Conservation (phyloP, 2,797 vertebrate species). For the Calcarius lapponicus region DNA sequence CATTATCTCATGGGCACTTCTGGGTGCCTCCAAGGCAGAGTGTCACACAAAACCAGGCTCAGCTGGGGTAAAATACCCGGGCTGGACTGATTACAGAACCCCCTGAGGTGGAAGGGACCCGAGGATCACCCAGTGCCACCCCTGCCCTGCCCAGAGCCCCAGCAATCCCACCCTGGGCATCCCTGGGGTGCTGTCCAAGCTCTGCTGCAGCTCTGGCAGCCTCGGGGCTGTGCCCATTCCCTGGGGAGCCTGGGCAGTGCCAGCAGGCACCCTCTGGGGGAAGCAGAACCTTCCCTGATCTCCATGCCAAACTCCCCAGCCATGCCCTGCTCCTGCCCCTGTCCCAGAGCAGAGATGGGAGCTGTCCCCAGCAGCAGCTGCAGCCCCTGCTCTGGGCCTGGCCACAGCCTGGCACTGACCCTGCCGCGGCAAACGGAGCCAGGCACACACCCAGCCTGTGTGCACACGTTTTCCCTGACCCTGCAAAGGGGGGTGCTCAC, state of each 20-base stretch:
- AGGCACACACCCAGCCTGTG: not conserved
- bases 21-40: not conserved
- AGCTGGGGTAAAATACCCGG: not conserved
- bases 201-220: not conserved
- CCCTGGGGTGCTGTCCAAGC: rapidly evolving
- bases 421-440: not conserved
- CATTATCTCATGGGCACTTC: not conserved
- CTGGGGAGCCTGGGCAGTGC: not conserved
- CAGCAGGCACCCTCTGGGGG: too few relatives aligned
- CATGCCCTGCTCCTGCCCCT: rapidly evolving
- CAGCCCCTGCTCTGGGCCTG: not conserved
- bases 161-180: not conserved
- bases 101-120: not conserved
- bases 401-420: not conserved
- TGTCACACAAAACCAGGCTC: not conserved
- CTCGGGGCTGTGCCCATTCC: rapidly evolving
- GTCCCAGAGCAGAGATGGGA: rapidly evolving
- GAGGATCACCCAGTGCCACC: rapidly evolving
- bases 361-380: not conserved
- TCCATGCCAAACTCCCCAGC: rapidly evolving
- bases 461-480: not conserved
- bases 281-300: not conserved
- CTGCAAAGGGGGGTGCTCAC: not conserved
- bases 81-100: not conserved
- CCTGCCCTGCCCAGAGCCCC: not conserved